Evolutionary conservation across 2,888 invertebrate species (phyloP), one percentile per base, ranked within the genome.

Genomic region (Neocrepidodera transversa): DNA sequence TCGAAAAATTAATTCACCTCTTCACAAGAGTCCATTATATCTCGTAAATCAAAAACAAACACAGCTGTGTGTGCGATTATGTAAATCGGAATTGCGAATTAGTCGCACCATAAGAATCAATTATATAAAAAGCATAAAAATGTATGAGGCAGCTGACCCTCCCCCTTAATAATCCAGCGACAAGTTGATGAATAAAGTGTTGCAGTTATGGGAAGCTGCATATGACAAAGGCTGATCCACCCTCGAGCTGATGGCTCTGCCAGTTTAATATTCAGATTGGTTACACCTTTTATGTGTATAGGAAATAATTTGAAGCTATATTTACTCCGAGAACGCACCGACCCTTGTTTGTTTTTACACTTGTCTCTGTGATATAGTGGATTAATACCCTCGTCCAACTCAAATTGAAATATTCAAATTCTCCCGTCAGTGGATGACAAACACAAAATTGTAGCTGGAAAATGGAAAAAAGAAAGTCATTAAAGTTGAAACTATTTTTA

Each of bases 181-280:
- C 74, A 77, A 76, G 73, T 74, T 74, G 76, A 76, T 76, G 77
- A 78, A 77, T 76, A 78, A 77, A 77, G 76, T 76, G 77, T 76
- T 74, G 74, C 77, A 75, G 74, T 78, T 76, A 78, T 78, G 76
- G 76, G 77, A 78, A 78, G 76, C 74, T 77, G 77, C 76, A 76
- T 77, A 77, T 77, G 78, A 78, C 78, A 76, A 77, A 69, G 71
- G 67, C 61, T 60, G 71, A 68, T 57, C 63, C 66, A 63, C 65
- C 66, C 56, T 45, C 45, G 26, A 26, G 45, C 45, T 45, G 45
- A 45, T 45, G 45, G 45, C 16, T 45, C 45, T n/a, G n/a, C 14
- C 45, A 73, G 78, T 79, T 79, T 78, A 79, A 79, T 79, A 79
- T 79, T 79, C 79, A 79, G 79, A 79, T 79, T 79, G 79, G 79